These are phyloP conservation scores for Hippoglossus stenolepis DNA, from an alignment of 2,113 vertebrate genomes.

Conservation along the genomic window DNA sequence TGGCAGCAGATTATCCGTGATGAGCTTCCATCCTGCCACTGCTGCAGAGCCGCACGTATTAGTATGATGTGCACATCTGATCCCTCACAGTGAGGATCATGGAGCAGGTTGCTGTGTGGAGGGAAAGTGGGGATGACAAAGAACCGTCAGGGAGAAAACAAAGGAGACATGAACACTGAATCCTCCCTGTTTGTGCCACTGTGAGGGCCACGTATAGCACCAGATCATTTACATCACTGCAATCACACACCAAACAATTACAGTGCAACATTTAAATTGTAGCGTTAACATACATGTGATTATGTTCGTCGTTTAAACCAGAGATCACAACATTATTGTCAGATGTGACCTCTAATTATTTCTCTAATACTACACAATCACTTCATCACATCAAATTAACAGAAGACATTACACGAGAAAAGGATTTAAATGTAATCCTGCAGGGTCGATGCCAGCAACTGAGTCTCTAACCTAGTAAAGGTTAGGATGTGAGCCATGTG, in stretches of 20 bases:
- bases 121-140: slow-evolving; percentile 3
- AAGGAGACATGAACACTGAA: neutral
- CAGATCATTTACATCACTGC: too few species aligned
- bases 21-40: slow-evolving; percentile 81
- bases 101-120: slow-evolving; percentile 45
- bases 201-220: too few species aligned
- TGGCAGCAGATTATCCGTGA: slow-evolving; percentile 63
- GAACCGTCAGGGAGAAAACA: neutral
- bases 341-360: neutral
- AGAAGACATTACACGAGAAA: too few species aligned
- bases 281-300: too few species aligned
- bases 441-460: too few species aligned
- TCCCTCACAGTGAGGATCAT: slow-evolving; percentile 78
- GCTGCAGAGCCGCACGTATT: slow-evolving; percentile 86
- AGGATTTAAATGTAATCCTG: too few species aligned
- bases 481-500: neutral
- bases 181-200: neutral
- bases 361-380: neutral
- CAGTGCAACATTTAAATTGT: too few species aligned
- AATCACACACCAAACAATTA: too few species aligned
- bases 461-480: neutral
- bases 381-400: too few species aligned
- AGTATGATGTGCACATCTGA: slow-evolving; percentile 81
- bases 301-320: too few species aligned
- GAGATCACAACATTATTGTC: too few species aligned